These are phyloP conservation scores for Sardinella longiceps DNA, from an alignment of 2,797 vertebrate species.

Conservation along the genomic window DNA sequence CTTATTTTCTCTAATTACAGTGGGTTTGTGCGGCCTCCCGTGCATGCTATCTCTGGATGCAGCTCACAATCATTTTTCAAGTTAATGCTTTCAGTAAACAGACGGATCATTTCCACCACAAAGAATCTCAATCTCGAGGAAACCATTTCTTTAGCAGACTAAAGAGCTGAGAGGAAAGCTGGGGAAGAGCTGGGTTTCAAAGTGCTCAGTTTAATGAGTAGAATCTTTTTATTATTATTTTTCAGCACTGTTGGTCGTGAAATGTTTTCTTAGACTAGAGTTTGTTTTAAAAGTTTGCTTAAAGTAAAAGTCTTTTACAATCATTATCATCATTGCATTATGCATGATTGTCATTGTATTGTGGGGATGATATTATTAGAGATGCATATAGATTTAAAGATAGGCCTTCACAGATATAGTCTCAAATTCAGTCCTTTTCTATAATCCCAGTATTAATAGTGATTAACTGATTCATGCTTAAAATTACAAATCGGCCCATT, in stretches of 20 bases:
- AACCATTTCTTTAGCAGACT: neutral
- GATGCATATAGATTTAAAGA: no score
- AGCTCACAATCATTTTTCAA: conserved; percentile 3
- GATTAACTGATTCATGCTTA: no score
- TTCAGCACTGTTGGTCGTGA: neutral
- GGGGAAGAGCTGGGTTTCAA: neutral
- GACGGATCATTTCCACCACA: neutral
- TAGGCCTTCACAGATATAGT: no score
- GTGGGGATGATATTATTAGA: no score
- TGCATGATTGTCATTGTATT: no score
- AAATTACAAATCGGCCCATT: no score
- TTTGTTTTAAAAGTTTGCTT: neutral
- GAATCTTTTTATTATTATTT: neutral
- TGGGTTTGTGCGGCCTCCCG: neutral
- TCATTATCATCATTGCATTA: no score
- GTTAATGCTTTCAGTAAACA: conserved; percentile 12
- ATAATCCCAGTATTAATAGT: no score
- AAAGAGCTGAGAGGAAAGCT: neutral
- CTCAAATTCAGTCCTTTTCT: no score
- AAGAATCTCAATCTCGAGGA: neutral
- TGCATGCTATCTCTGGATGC: neutral
- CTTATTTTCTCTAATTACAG: neutral
- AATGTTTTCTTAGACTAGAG: no score
- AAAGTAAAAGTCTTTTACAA: neutral
- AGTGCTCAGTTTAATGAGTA: neutral